Evolutionary conservation across 1,140 invertebrate genomes (phyloP), one percentile per base, ranked within the genome.

Genomic region (Apolygus lucorum): DNA sequence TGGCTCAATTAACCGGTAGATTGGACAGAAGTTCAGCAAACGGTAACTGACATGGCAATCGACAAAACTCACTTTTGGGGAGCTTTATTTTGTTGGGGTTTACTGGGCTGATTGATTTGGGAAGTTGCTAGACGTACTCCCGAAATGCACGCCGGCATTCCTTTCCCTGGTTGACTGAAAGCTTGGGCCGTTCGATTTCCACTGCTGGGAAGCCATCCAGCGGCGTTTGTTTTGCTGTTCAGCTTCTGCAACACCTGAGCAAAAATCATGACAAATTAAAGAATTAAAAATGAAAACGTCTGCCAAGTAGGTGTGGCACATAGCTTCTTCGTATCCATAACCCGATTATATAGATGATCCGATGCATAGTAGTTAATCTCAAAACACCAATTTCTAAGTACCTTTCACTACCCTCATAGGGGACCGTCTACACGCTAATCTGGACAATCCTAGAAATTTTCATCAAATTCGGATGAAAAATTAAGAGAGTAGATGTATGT

Each of bases 131-230:
- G 69, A 73, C 84, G 78, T 21, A 82, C 78, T 34, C 68, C 68
- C 24, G 68, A 42, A 1, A 63, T 67, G 4, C 11, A 11, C 11
- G 54, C 54, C 4, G 82, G 74, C n/a, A 79, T 77, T 49, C 83
- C 85, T 77, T 91, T 91, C 2, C 91, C 87, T 24, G 93, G 91
- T 76, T 95, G 91, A 75, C 90, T 92, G 75, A 96, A 96, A 68
- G 90, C 90, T 75, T 92, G 90, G 0, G 93, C 93, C 0, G 94
- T 96, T 72, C 95, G 85, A 73, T 92, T 96, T 22, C 89, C 88
- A 73, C 92, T 94, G 2, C 90, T 95, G 0, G 95, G 95, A 13
- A 98, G 87, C 95, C 95, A 98, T 1, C 95, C 95, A 0, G 95
- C 95, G 2, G 93, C 91, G 78, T 93, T 94, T 59, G 89, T 91